phyloP scores from a whole-genome alignment of 1,140 invertebrate genomes.

The Leptopilina boulardi region DNA sequence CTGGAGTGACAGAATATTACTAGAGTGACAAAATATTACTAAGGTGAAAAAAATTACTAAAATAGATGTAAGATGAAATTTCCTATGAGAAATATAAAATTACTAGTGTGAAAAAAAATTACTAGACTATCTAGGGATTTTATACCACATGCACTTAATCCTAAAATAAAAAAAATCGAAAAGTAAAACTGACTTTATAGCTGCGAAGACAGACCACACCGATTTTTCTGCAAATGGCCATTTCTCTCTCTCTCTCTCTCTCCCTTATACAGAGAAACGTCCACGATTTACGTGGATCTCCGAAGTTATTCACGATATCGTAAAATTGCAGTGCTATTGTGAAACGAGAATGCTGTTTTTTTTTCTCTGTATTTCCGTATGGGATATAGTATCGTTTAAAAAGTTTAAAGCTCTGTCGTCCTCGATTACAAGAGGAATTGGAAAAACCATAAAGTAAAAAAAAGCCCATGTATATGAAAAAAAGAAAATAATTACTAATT shows the following conservation, averaged over 20 bases:
- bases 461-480: no score
- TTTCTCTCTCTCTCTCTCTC: neutral
- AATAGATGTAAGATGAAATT: no score
- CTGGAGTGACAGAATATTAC: no score
- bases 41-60: no score
- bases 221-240: conserved; percentile 25
- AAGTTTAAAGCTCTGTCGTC: conserved; percentile 39
- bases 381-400: conserved; percentile 46
- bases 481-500: no score
- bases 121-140: neutral
- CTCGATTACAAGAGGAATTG: neutral
- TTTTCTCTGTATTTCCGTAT: conserved; percentile 49
- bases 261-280: neutral
- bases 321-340: conserved; percentile 44
- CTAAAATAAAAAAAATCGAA: neutral
- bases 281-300: neutral
- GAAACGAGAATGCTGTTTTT: conserved; percentile 47
- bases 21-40: no score
- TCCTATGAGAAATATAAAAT: neutral
- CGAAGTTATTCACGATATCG: conserved; percentile 44
- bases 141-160: neutral
- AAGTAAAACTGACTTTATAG: neutral
- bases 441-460: no score
- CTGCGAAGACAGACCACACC: conserved; percentile 8
- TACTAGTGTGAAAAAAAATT: neutral